A percentile compares a stretch with the other conserved stretches of the same genome.
These are phyloP conservation scores for Umimayanthus kanabou DNA, from an alignment of 92 coral and sea anemone species.

Conservation along the genomic window DNA sequence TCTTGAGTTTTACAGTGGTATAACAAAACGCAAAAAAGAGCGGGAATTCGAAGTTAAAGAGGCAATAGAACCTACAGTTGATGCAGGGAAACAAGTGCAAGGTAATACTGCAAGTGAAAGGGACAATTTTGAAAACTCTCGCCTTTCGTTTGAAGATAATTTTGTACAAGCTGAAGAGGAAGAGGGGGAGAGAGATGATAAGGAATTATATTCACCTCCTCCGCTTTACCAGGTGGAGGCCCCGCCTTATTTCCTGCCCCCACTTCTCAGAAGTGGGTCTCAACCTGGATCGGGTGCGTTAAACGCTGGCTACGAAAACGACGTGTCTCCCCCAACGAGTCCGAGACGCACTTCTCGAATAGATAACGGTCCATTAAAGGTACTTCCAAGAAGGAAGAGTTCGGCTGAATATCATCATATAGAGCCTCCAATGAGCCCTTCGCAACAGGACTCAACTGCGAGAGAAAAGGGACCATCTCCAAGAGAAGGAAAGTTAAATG, in stretches of 20 bases:
- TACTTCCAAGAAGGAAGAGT: not conserved
- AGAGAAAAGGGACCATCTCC: not conserved
- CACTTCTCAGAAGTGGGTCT: not conserved
- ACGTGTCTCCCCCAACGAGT: not conserved
- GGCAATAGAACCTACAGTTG: not conserved
- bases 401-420: not conserved
- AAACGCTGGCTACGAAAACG: not conserved
- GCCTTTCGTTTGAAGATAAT: slow-evolving; percentile 27
- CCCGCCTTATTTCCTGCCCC: slow-evolving; percentile 36
- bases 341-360: not conserved
- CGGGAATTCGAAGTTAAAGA: not conserved
- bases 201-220: not conserved
- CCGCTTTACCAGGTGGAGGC: slow-evolving; percentile 1
- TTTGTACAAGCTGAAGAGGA: not conserved
- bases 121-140: not conserved
- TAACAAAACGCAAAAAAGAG: slow-evolving; percentile 2
- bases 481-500: not conserved
- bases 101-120: not conserved
- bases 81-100: not conserved
- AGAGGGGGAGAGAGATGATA: not conserved
- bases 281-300: slow-evolving; percentile 3
- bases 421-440: not conserved
- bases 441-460: not conserved
- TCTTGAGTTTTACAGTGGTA: slow-evolving; percentile 3
- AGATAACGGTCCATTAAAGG: not conserved